Base-by-base conservation (phyloP, 1,140 invertebrate species). In the Drosophila bocqueti region DNA sequence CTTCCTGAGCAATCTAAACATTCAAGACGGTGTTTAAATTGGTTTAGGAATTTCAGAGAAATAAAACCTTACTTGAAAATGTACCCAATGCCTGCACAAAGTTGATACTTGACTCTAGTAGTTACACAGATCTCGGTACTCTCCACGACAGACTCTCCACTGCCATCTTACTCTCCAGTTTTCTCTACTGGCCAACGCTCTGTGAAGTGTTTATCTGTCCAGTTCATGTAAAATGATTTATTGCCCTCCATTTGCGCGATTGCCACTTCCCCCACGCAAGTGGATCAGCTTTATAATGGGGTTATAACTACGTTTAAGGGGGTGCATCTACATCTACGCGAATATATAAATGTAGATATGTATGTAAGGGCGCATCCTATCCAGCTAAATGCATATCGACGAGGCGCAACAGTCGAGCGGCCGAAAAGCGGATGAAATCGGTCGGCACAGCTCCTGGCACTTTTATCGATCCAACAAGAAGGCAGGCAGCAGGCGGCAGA, bases 401-500 rank as follows among this genome's bases (percentile, higher is more conserved):
- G 11, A 76, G 24, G 73, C 66, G 74, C 74, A 77, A 77, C 75
- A 78, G 76, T 78, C 69, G 40, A 34, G 52, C 31, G 26, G 26
- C 52, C 26, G 42, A 71, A 46, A n/a, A 43, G 7, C 63, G 43
- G 16, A 36, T 36, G 29, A 67, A 45, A 42, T 10, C 61, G 45
- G 46, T 65, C 45, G 29, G 21, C 36, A 38, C 34, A 31, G 34
- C 55, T 68, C 63, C 64, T 66, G 63, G 57, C 55, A 54, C 54
- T 84, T 75, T 90, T 90, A 90, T 90, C 85, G 85, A 90, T 90
- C 85, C 85, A 90, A 90, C 85, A 90, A 76, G 21, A 43, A 38
- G 29, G 43, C 34, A 38, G 18, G 47, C 29, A 46, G 45, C 62
- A n/a, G 21, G 29, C 29, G 29, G 29, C 29, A 34, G 6, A 2